These are phyloP conservation scores for Xanthia togata DNA, from an alignment of 2,888 invertebrate species.

Conservation along the genomic window DNA sequence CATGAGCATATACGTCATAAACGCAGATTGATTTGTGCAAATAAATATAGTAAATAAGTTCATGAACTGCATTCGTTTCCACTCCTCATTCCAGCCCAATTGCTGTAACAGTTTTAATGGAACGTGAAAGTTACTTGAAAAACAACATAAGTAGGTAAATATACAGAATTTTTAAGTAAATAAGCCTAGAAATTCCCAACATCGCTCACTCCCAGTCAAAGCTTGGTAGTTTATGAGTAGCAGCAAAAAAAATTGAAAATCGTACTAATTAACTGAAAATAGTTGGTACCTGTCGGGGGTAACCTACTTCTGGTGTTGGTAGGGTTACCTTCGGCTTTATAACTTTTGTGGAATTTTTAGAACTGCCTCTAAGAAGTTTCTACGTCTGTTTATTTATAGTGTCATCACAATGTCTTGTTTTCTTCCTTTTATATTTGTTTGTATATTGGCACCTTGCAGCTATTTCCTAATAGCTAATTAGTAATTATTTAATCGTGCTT, in stretches of 20 bases:
- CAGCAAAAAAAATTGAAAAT: constrained; percentile 59
- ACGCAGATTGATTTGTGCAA: background rate
- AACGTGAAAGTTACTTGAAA: constrained; percentile 31
- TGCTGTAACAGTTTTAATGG: constrained; percentile 28
- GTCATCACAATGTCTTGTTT: too few relatives aligned
- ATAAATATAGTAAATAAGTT: background rate
- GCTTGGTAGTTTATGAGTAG: constrained; percentile 52
- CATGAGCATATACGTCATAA: background rate
- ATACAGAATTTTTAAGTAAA: constrained; percentile 56
- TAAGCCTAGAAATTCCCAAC: constrained; percentile 52
- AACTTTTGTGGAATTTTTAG: background rate
- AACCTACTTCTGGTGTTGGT: constrained; percentile 59
- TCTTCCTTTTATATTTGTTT: too few relatives aligned
- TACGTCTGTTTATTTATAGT: too few relatives aligned
- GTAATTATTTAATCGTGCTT: too few relatives aligned
- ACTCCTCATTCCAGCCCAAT: constrained; percentile 29
- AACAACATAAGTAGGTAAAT: constrained; percentile 31
- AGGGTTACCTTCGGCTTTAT: constrained; percentile 44
- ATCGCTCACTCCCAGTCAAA: constrained; percentile 56
- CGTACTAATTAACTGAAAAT: constrained; percentile 82
- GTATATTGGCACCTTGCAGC: too few relatives aligned
- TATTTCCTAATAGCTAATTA: too few relatives aligned
- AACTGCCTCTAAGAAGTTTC: too few relatives aligned
- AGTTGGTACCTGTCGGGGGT: constrained; percentile 71
- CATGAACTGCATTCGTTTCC: constrained; percentile 8